These are phyloP conservation scores for Strigamia transsilvanica DNA, from an alignment of 2,888 invertebrate genomes.

Conservation along the genomic window DNA sequence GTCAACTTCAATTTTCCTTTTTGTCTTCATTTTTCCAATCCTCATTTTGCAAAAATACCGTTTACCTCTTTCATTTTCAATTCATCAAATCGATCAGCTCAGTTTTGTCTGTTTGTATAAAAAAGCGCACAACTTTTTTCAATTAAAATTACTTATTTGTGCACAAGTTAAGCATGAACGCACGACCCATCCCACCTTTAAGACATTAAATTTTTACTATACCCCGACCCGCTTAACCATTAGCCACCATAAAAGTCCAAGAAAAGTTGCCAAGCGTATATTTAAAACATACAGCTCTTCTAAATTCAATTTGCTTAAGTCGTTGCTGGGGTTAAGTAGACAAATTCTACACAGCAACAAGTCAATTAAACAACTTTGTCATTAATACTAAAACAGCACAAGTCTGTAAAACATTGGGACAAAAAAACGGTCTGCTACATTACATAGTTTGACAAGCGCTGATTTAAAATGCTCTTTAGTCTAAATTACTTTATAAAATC, in stretches of 20 bases:
- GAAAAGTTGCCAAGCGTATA: not conserved
- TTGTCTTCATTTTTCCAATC: not conserved
- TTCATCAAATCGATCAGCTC: not conserved
- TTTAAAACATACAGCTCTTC: conserved; percentile 1
- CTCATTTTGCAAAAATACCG: not conserved
- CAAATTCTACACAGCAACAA: not conserved
- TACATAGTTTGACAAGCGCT: no score
- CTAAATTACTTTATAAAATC: no score
- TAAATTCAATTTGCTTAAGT: conserved; percentile 29
- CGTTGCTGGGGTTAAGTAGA: not conserved
- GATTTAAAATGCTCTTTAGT: no score
- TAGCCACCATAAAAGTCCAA: conserved; percentile 9
- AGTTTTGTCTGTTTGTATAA: not conserved
- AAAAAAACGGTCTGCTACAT: no score
- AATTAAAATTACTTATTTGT: not conserved
- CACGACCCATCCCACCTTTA: not conserved
- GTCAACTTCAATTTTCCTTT: conserved; percentile 29
- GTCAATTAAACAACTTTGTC: conserved; percentile 1
- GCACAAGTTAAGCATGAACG: not conserved
- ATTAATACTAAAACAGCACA: not conserved
- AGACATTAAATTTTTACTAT: not conserved
- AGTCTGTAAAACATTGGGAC: no score
- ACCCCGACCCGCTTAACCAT: not conserved
- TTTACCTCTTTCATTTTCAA: not conserved
- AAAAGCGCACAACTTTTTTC: no score